Base-by-base conservation (phyloP, 2,797 vertebrate genomes). In the Acropternis orthonyx region DNA sequence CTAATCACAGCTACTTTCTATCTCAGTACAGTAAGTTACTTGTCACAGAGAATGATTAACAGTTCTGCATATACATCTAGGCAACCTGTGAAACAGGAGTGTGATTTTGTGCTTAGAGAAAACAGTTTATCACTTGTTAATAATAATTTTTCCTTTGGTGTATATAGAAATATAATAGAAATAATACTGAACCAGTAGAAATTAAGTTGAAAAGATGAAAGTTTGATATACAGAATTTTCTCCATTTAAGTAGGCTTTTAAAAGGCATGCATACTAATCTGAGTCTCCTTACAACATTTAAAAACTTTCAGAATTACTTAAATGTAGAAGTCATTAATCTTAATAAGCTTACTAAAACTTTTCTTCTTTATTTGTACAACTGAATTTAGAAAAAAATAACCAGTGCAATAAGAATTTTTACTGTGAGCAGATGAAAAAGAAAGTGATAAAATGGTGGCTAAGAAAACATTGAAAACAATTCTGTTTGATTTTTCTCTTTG, bases 111-210 rank as follows among this genome's bases (percentile, higher is more conserved):
- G 12, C 28, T 62, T 80, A 48, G 59, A 34, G 28, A 88, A 59
- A 92, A 43, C 15, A n/a, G 6, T 83, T 85, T 74, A 56, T 52
- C 19, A n/a, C 10, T 73, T 63, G 11, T 69, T 30, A 91, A 55
- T 34, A 2, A 54, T 34, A 17, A 26, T 19, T 82, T 84, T 67
- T 52, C 3, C n/a, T 66, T 66, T 28, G 14, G 2, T 44, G 3
- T 48, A 36, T 37, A 52, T 3, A 46, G 20, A 75, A 72, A 52
- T 36, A 37, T 6, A 66, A 44, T 8, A 26, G 12, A 81, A 85
- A 46, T 0, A 0, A 28, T 32, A 54, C 6, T 0, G 1, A 58
- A 91, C n/a, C 1, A 34, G 10, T 20, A 63, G 34, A 81, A 59
- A 37, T 69, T 0, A 75, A 15, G 26, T 4, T 37, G 52, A 78